phyloP scores from a whole-genome alignment of 2,797 vertebrate species.

The Onychomys leucogaster region DNA sequence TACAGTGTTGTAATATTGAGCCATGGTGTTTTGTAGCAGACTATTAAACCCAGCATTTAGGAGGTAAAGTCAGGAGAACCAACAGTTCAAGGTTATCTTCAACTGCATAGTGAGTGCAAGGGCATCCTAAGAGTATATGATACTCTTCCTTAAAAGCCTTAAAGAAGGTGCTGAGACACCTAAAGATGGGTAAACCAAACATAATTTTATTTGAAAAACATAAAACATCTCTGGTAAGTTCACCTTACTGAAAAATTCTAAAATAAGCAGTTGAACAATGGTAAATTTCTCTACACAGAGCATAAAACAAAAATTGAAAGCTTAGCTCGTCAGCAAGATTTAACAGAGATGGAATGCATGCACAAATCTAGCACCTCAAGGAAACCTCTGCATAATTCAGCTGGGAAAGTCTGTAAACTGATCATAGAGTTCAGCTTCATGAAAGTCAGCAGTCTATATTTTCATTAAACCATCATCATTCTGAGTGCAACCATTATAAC shows the following conservation, averaged over 20 bases:
- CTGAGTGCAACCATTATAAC: constrained; percentile 47
- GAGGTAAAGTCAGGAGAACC: too few relatives aligned
- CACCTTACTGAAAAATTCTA: constrained; percentile 89
- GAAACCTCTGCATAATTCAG: constrained; percentile 81
- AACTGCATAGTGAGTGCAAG: background rate
- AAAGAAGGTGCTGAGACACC: background rate
- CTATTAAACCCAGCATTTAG: background rate
- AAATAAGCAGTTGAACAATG: constrained; percentile 89
- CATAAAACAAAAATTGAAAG: constrained; percentile 89
- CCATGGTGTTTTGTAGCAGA: background rate
- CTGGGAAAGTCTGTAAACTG: constrained; percentile 74
- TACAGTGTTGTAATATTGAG: background rate
- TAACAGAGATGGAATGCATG: constrained; percentile 89
- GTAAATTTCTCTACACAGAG: constrained; percentile 89
- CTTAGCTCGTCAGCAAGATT: constrained; percentile 92
- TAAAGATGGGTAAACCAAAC: background rate
- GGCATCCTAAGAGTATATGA: background rate
- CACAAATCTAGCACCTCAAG: constrained; percentile 86
- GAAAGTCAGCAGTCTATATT: constrained; percentile 60
- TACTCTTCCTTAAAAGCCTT: background rate
- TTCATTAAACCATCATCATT: constrained; percentile 79
- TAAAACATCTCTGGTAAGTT: constrained; percentile 88
- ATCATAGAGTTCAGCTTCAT: constrained; percentile 66
- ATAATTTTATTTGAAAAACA: constrained; percentile 83
- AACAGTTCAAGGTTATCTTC: background rate